Evolutionary conservation across 2,797 vertebrate genomes (phyloP), one percentile per base, ranked within the genome.

Genomic region (Diplodus sargus): DNA sequence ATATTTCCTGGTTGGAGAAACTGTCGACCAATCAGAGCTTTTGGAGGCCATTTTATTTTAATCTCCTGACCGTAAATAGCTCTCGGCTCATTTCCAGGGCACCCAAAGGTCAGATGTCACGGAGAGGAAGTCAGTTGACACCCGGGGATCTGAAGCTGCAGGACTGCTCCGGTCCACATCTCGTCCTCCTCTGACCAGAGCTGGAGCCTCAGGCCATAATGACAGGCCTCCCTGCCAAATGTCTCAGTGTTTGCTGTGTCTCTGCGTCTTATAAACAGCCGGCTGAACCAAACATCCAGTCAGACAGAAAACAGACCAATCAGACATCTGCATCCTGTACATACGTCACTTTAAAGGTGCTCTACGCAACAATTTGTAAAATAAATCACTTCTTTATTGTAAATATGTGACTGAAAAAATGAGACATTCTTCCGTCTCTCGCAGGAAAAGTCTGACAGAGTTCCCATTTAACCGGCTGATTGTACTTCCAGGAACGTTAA

Each of bases 161-260:
- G 47, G 65, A 58, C 67, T 3, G 10, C 63, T 83, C 51, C 52
- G 49, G 43, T 81, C 71, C 76, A 76, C 78, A 88, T 69, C 25
- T 70, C 25, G 66, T 78, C 69, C 4, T 73, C 42, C 56, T 81
- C 64, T 68, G 51, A 90, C 85, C 86, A 79, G 66, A 88, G 72
- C 61, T 14, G 52, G 82, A 86, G 73, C 89, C 89, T 90, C 88
- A 91, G 79, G 64, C 90, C 87, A 81, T 85, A 91, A 95, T 93
- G 25, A 93, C 86, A 90, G 89, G 45, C 72, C 43, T 51, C 64
- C 0, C 63, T 76, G 87, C 91, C 91, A 94, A 66, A 84, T 42
- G 63, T 78, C 85, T 87, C 82, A 30, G 81, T 51, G 68, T 61
- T 66, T 78, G 58, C 70, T 52, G 51, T 16, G 53, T 80, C 63